Base-by-base conservation (phyloP, 2,113 vertebrate genomes). In the Osmerus eperlanus region DNA sequence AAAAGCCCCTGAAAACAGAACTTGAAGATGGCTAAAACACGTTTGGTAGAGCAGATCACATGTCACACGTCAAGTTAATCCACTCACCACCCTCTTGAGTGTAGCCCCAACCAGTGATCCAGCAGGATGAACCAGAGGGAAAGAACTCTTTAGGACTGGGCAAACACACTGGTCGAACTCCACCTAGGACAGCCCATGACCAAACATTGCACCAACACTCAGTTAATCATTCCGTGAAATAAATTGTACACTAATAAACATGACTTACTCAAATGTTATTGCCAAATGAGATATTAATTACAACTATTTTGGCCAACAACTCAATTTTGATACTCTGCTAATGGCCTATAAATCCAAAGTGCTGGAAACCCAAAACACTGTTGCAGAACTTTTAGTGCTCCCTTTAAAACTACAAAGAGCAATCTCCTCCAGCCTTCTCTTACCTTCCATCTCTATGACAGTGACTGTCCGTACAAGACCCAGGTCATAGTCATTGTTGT, bases 41-140 rank as follows among this genome's bases (percentile, higher is more conserved):
- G 5, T 16, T 5, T 55, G 60, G 11, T 9, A 5, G 8, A 11
- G 60, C 11, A 14, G 12, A 4, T 62, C 29, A 14, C 32, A 23
- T 41, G n/a, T 41, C 32, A 18, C 9, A 9, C 5, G 16, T 41
- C 12, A 8, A 51, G 63, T 41, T 11, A 8, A 32, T 18, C 53
- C 53, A 71, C 83, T 65, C 85, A 93, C 93, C 92, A 70, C 83
- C 72, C 81, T 94, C 91, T 0, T 62, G 19, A 12, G 80, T 55
- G 23, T 83, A 85, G 29, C 93, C 93, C 93, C 93, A 94, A 55
- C 93, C 92, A 41, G 89, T 92, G 70, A 93, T 90, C 92, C 91
- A 93, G 47, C 93, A 94, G 51, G 78, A 61, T 0, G 89, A 23
- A 6, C 87, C 89, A 3, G 82, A 18, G n/a, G 75, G 83, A 65